Evolutionary conservation across 1,140 invertebrate species (phyloP), one percentile per base, ranked within the genome.

Genomic region (Trialeurodes vaporariorum): DNA sequence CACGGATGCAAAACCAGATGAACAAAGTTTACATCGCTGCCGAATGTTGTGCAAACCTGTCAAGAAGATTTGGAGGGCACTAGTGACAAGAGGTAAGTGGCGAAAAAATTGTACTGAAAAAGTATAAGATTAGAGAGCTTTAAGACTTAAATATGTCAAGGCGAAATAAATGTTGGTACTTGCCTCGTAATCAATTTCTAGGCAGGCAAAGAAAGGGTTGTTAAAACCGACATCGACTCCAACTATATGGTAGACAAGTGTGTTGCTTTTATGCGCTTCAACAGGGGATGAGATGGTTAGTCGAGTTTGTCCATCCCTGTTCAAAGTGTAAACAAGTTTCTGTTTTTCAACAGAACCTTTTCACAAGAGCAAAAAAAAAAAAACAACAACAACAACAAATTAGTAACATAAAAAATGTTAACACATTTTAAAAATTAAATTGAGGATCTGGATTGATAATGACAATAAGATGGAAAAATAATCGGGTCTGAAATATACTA

Each of bases 241-340:
- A 24, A 98, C 94, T 81, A 97, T 96, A 76, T 98, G 94, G 79
- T 98, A 99, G 0, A 98, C 96, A 2, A 99, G 79, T 11, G 96
- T 99, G 75, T 98, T 98, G n/a, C 94, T 96, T 81, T 99, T 99
- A 77, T 99, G 96, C 0, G 97, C 98, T 82, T 99, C 98, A 24
- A 99, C 78, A 0, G 98, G 98, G 0, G 97, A 99, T 0, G 96
- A 99, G 73, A 99, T 99, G 1, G 98, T 99, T 25, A 99, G 81
- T 68, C 95, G 85, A 1, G 96, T 96, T 78, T 98, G 92, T 0
- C 94, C 87, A 85, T 99, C 97, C 80, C 98, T 85, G 80, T 99
- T 99, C 64, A 99, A 82, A 78, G 99, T 98, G 75, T 98, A 99
- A 0, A 98, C 97, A 59, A 99, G 80, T 77, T 99, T 99, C 77